phyloP scores from a whole-genome alignment of 2,888 invertebrate species.

The Platypus cylindrus region DNA sequence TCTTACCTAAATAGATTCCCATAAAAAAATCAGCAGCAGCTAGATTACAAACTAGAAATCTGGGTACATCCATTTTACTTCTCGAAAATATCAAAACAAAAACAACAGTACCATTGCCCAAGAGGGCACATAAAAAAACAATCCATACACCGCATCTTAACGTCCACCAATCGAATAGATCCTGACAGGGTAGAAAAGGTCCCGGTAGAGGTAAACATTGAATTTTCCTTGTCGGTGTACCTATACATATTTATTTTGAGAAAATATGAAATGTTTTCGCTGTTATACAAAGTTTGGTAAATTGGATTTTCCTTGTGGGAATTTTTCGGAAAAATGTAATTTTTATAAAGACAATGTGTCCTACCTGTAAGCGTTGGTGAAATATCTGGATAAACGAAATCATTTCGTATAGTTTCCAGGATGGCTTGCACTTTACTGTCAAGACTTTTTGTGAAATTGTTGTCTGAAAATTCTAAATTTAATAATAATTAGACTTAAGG shows the following conservation, averaged over 20 bases:
- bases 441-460: conserved; percentile 59
- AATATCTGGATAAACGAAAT: conserved; percentile 57
- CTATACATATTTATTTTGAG: conserved; percentile 2
- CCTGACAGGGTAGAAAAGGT: conserved; percentile 91
- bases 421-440: conserved; percentile 56
- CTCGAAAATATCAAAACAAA: conserved; percentile 84
- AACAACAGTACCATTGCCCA: conserved; percentile 93
- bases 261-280: background rate
- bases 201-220: conserved; percentile 78
- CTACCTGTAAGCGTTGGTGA: conserved; percentile 38
- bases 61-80: conserved; percentile 90
- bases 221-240: conserved; percentile 37
- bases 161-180: conserved; percentile 97
- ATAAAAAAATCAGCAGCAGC: conserved; percentile 96
- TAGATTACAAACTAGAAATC: conserved; percentile 92
- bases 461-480: conserved; percentile 40
- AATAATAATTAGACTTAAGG: too few species aligned
- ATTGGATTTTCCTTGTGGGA: too few species aligned
- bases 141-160: conserved; percentile 94
- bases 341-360: background rate
- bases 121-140: conserved; percentile 86
- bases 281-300: background rate
- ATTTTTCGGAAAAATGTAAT: too few species aligned
- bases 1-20: conserved; percentile 78
- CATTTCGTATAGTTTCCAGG: conserved; percentile 56